Evolutionary conservation across 2,888 invertebrate genomes (phyloP).

Genomic region (Brenthis ino): DNA sequence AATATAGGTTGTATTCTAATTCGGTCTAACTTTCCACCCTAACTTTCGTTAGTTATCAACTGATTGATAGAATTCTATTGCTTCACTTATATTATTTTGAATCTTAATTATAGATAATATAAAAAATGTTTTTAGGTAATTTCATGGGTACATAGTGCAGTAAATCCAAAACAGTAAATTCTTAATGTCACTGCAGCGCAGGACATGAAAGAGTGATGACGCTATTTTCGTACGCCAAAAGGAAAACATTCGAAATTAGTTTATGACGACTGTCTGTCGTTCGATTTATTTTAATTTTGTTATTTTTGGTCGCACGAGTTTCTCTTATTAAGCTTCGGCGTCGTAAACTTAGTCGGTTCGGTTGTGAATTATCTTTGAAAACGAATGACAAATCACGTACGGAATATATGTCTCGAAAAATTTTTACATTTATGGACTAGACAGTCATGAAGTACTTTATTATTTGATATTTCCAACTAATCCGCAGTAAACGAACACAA

Average conservation of each 20-base stretch:
- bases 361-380: conserved; percentile 72
- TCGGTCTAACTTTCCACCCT: too few relatives aligned
- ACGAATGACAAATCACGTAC: conserved; percentile 66
- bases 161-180: conserved; percentile 69
- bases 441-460: neutral
- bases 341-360: conserved; percentile 68
- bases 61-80: too few relatives aligned
- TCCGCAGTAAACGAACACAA: too few relatives aligned
- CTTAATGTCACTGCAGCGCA: conserved; percentile 76
- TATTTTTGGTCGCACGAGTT: conserved; percentile 71
- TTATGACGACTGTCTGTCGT: conserved; percentile 82
- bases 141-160: conserved; percentile 33
- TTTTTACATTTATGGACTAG: conserved; percentile 25
- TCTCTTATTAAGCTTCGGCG: conserved; percentile 71
- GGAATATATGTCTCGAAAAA: conserved; percentile 47
- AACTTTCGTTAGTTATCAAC: too few relatives aligned
- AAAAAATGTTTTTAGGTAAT: conserved; percentile 16
- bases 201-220: conserved; percentile 80
- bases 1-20: too few relatives aligned
- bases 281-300: conserved; percentile 82
- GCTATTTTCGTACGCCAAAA: conserved; percentile 79
- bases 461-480: too few relatives aligned
- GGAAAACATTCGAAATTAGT: conserved; percentile 82
- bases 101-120: neutral
- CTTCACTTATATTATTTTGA: too few relatives aligned